Percentiles rank a stretch among this genome's conserved stretches.
Evolutionary conservation across 2,113 vertebrate genomes (phyloP).

Genomic region (Gnathonemus longibarbis): DNA sequence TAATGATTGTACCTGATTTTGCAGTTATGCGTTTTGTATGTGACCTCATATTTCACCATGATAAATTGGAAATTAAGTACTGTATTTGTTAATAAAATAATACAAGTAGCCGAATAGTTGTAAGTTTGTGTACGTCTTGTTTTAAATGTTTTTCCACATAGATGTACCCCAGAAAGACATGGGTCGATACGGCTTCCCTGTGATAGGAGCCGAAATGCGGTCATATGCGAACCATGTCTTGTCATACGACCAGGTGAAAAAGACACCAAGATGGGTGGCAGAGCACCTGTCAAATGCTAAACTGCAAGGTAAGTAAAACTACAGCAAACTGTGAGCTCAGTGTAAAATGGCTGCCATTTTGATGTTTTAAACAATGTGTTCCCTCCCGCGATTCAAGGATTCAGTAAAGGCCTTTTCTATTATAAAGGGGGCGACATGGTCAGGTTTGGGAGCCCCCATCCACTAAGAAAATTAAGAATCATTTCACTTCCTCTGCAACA

Average conservation of each 20-base stretch:
- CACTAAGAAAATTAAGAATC: neutral
- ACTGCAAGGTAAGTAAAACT: slow-evolving; percentile 56
- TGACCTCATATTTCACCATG: neutral
- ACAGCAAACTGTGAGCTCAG: neutral
- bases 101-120: neutral
- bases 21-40: neutral
- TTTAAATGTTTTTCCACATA: slow-evolving; percentile 22
- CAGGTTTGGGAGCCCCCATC: neutral
- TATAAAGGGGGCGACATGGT: neutral
- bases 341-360: neutral
- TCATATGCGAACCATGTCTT: slow-evolving; percentile 69
- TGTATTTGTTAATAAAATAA: neutral
- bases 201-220: slow-evolving; percentile 59
- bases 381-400: neutral
- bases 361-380: neutral
- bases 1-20: neutral
- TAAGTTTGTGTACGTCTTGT: neutral
- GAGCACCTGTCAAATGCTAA: slow-evolving; percentile 72
- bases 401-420: neutral
- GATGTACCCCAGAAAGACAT: slow-evolving; percentile 47
- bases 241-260: slow-evolving; percentile 71
- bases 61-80: neutral
- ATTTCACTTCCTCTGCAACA: neutral
- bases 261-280: slow-evolving; percentile 72
- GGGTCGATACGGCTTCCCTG: slow-evolving; percentile 66